These are phyloP conservation scores for Osmerus mordax DNA, from an alignment of 2,113 vertebrate species.

Conservation along the genomic window DNA sequence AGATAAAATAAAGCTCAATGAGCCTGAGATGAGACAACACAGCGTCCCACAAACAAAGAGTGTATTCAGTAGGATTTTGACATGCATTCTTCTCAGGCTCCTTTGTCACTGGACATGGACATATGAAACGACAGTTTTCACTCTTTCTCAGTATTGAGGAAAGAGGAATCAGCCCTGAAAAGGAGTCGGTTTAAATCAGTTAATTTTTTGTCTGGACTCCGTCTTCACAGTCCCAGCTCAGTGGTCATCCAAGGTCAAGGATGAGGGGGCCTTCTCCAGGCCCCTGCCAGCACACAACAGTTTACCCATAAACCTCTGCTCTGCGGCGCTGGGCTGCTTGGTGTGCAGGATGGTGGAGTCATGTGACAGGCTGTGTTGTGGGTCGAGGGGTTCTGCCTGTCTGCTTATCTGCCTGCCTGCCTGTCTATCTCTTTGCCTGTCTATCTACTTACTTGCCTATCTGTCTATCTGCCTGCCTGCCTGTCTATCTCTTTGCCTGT, in stretches of 20 bases:
- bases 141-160: background rate
- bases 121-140: background rate
- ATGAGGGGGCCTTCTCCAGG: slow-evolving; percentile 56
- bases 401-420: background rate
- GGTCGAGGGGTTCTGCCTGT: background rate
- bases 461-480: background rate
- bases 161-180: background rate
- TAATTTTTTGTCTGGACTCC: too few relatives aligned
- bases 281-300: slow-evolving; percentile 17
- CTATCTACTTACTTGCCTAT: too few relatives aligned
- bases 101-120: background rate
- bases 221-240: slow-evolving; percentile 24
- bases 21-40: background rate
- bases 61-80: background rate
- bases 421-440: background rate
- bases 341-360: background rate
- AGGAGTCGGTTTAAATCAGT: background rate
- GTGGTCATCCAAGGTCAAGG: slow-evolving; percentile 51
- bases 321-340: slow-evolving; percentile 24
- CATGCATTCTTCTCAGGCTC: slow-evolving; percentile 2
- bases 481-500: too few relatives aligned
- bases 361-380: background rate
- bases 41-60: background rate
- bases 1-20: too few relatives aligned
- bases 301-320: slow-evolving; percentile 50